Percentiles rank a stretch among this genome's conserved stretches.
Conservation (phyloP, 2,113 vertebrate genomes). For the Cyphomyrus plagiostoma region DNA sequence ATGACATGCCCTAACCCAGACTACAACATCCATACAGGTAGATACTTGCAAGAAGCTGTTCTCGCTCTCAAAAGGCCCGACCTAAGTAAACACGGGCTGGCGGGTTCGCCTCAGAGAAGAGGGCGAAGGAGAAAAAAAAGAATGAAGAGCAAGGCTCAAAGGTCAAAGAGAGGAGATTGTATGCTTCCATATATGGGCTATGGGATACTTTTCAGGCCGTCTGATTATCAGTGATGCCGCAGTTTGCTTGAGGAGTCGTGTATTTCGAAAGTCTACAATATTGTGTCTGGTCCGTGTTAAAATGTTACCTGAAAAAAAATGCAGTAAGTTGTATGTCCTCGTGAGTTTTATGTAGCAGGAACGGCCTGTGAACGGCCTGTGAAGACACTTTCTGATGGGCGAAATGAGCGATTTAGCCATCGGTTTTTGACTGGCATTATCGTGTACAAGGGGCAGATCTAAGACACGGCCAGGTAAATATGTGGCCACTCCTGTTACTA, state of each 20-base stretch:
- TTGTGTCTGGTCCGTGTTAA: background rate
- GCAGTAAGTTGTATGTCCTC: background rate
- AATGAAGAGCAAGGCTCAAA: constrained; percentile 39
- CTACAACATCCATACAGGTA: constrained; percentile 60
- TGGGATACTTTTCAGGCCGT: background rate
- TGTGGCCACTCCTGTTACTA: background rate
- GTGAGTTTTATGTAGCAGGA: background rate
- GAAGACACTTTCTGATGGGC: background rate
- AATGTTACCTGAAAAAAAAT: background rate
- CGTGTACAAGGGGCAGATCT: background rate
- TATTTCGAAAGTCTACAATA: background rate
- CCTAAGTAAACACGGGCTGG: constrained; percentile 54
- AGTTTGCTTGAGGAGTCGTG: background rate
- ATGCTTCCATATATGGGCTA: constrained; percentile 17
- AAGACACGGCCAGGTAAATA: background rate
- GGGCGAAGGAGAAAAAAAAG: constrained; percentile 35
- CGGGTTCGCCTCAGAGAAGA: constrained; percentile 30
- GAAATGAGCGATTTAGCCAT: background rate
- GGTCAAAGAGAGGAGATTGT: constrained; percentile 32
- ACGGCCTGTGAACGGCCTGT: background rate
- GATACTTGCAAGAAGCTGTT: constrained; percentile 55
- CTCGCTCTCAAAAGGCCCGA: constrained; percentile 57
- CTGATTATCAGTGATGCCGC: background rate
- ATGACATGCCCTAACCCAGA: constrained; percentile 64
- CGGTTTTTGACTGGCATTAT: background rate